Conservation (phyloP, 53 echinoderm and acorn worm species). For the Patiria pectinifera region DNA sequence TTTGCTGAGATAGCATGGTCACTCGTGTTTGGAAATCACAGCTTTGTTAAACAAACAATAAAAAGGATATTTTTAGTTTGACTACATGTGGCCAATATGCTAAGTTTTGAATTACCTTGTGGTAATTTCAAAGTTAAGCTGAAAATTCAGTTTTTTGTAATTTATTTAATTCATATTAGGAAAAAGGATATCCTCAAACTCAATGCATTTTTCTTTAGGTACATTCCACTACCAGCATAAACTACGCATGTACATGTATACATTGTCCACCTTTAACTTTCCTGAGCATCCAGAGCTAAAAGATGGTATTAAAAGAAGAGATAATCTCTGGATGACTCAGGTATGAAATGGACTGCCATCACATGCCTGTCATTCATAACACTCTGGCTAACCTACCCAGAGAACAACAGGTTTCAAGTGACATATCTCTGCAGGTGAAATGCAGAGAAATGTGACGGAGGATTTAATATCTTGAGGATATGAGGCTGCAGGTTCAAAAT, state of each 20-base stretch:
- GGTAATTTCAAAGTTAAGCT: too few species aligned
- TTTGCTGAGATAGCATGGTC: not conserved
- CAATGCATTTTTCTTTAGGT: not conserved
- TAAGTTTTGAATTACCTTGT: too few species aligned
- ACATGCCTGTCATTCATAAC: not conserved
- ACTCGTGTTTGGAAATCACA: not conserved
- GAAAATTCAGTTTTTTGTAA: too few species aligned
- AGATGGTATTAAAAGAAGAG: not conserved
- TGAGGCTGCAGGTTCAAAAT: not conserved
- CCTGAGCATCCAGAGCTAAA: not conserved
- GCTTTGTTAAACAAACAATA: too few species aligned
- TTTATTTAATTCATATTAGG: too few species aligned
- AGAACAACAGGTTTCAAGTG: constrained; percentile 17
- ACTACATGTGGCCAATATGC: too few species aligned
- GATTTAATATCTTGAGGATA: constrained; percentile 26
- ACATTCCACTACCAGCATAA: not conserved
- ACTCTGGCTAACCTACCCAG: not conserved
- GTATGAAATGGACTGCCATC: constrained; percentile 7
- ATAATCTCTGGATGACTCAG: not conserved
- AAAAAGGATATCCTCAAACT: too few species aligned
- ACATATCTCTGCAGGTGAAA: constrained; percentile 45
- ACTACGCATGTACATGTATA: not conserved
- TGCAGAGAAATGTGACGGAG: not conserved
- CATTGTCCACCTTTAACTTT: not conserved
- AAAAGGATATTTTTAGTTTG: too few species aligned